phyloP scores from a whole-genome alignment of 2,888 invertebrate genomes.

The Conistra vaccinii region DNA sequence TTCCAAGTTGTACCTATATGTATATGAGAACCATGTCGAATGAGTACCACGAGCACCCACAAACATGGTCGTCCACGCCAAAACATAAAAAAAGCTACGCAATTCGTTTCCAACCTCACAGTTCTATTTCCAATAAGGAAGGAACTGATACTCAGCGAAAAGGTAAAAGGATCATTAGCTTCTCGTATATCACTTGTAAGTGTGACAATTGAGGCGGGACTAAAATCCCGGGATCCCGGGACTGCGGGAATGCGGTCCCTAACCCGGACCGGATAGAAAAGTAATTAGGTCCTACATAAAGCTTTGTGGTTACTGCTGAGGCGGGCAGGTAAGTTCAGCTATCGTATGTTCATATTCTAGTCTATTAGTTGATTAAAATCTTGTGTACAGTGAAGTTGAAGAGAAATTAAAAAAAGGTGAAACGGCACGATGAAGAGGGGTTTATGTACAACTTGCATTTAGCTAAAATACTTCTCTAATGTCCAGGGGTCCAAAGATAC shows the following conservation, averaged over 20 bases:
- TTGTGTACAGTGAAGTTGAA: not conserved
- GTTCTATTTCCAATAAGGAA: slow-evolving; percentile 22
- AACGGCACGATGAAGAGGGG: not conserved
- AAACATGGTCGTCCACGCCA: not conserved
- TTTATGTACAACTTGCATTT: not conserved
- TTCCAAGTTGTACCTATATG: not conserved
- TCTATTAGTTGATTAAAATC: slow-evolving; percentile 24
- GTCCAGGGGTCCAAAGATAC: too few relatives aligned
- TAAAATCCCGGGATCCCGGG: slow-evolving; percentile 51
- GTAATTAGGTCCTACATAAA: slow-evolving; percentile 71
- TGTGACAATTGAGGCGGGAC: slow-evolving; percentile 63
- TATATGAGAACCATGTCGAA: not conserved
- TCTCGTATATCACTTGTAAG: slow-evolving; percentile 65
- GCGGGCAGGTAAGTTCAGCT: slow-evolving; percentile 36
- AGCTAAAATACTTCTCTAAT: not conserved
- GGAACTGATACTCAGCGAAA: slow-evolving; percentile 37
- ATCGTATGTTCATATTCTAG: not conserved
- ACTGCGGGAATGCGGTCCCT: slow-evolving; percentile 49
- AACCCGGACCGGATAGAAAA: slow-evolving; percentile 63
- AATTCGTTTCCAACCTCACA: slow-evolving; percentile 5
- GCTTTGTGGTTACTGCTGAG: slow-evolving; percentile 45
- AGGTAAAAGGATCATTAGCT: slow-evolving; percentile 66
- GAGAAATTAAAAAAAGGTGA: not conserved
- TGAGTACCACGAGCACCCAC: not conserved
- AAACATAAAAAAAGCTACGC: slow-evolving; percentile 22